Base-by-base conservation (phyloP, 1,140 invertebrate genomes). In the Aphelinus certus region DNA sequence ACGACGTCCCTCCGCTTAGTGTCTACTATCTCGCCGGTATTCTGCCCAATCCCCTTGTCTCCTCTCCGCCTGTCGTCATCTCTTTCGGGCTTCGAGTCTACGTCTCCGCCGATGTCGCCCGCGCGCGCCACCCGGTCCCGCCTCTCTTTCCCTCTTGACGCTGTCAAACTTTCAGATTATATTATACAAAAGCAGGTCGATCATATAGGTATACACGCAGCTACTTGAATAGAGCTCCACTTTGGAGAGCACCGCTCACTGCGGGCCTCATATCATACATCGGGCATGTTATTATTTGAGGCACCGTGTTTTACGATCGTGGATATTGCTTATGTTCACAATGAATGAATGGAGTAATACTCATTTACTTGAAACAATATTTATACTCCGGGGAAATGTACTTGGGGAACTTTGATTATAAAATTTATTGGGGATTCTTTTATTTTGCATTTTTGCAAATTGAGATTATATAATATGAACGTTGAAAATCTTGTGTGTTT, bases 1-100 rank as follows among this genome's bases (percentile, higher is more conserved):
- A 26, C 26, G 26, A 26, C 46, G 46, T 66, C 42, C 67, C 76
- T 83, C 78, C 77, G 79, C 76, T 74, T 76, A 70, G 62, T 80
- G 77, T 75, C 79, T 80, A 79, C 81, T 83, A 82, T 81, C 80
- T 81, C 78, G 85, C 79, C 88, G 26, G 78, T 83, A 85, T 85
- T 82, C 80, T 77, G 82, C 82, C 78, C 79, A 79, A 83, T 81
- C 83, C 82, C 81, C 79, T 83, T 77, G 74, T 80, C 78, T 77
- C 73, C 79, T 64, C 65, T 62, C 73, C 77, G 71, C 63, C 75
- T 77, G 75, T 75, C 63, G 10, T 57, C 63, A 45, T 75, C 72
- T 73, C 49, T 53, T 55, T 77, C 73, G 4, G 51, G 49, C 64
- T 66, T 66, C 56, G 53, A 9, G 45, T 68, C 55, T 45, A 57